Percentiles rank a stretch among this genome's conserved stretches.
Evolutionary conservation across 2,797 vertebrate species (phyloP).

Genomic region (Nyctalus aviator): DNA sequence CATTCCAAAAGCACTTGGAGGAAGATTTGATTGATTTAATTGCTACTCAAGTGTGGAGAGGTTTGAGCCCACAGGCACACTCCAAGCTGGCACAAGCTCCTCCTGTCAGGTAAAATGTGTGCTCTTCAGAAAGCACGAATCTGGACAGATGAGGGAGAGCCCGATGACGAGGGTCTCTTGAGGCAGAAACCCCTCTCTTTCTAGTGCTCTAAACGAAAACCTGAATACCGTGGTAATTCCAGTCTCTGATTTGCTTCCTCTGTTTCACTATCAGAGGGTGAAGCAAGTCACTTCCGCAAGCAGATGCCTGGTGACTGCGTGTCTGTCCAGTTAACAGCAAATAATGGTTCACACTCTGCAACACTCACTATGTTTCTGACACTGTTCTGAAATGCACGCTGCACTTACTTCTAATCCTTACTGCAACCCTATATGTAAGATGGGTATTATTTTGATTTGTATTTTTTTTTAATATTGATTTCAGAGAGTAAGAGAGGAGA

Average conservation of each 20-base stretch:
- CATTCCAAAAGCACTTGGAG: constrained; percentile 50
- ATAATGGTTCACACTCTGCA: background rate
- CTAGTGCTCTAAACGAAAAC: background rate
- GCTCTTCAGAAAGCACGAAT: background rate
- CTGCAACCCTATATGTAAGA: background rate
- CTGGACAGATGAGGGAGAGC: background rate
- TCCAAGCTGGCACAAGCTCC: background rate
- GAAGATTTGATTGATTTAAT: constrained; percentile 80
- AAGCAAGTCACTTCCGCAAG: background rate
- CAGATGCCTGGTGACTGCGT: background rate
- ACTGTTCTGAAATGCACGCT: background rate
- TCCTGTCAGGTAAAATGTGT: constrained; percentile 49
- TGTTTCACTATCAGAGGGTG: background rate
- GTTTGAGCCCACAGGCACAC: constrained; percentile 57
- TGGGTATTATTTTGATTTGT: background rate
- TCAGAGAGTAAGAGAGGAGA: too few relatives aligned
- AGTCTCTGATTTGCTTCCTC: background rate
- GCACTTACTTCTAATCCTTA: background rate
- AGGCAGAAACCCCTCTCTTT: background rate
- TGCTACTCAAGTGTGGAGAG: constrained; percentile 69
- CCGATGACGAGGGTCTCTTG: background rate
- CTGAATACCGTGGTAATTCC: background rate
- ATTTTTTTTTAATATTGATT: background rate
- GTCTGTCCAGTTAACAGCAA: background rate
- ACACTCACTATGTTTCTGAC: background rate